Evolutionary conservation across 2,888 invertebrate genomes (phyloP).

Genomic region (Drosophila lacicola): DNA sequence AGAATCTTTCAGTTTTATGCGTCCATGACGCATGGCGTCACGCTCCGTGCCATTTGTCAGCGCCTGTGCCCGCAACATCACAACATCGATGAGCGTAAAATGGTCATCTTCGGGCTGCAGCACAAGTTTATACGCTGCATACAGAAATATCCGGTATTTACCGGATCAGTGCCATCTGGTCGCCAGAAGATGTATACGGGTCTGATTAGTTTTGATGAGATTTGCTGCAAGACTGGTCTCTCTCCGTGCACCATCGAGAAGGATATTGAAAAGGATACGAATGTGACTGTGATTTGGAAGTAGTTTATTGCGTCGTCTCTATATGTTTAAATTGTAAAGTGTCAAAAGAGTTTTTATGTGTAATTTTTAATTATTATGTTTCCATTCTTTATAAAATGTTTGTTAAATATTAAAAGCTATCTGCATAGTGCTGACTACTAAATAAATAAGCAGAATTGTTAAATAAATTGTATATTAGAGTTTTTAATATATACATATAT

Average conservation of each 20-base stretch:
- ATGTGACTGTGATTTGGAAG: conserved; percentile 93
- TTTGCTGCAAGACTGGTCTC: conserved; percentile 93
- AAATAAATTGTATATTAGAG: background rate
- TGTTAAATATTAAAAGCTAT: conserved; percentile 12
- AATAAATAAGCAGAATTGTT: conserved; percentile 29
- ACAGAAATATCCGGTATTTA: conserved; percentile 86
- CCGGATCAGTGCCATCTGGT: conserved; percentile 85
- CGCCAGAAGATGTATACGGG: conserved; percentile 91
- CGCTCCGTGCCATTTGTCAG: conserved; percentile 89
- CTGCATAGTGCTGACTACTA: conserved; percentile 13
- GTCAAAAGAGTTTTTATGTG: conserved; percentile 14
- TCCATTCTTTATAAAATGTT: conserved; percentile 24
- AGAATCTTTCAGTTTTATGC: conserved; percentile 87
- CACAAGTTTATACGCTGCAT: conserved; percentile 87
- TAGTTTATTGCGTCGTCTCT: conserved; percentile 81
- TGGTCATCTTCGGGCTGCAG: conserved; percentile 87
- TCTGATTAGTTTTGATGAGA: conserved; percentile 93
- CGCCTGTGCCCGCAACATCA: conserved; percentile 88
- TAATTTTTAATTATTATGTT: conserved; percentile 38
- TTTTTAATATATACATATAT: background rate
- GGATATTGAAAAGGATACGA: conserved; percentile 93
- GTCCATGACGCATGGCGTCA: conserved; percentile 90
- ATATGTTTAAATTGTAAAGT: conserved; percentile 22
- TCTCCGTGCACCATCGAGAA: conserved; percentile 91
- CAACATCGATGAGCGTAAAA: conserved; percentile 85